Evolutionary conservation across 2,888 invertebrate species (phyloP).

Genomic region (Lasioglossum pauxillum): DNA sequence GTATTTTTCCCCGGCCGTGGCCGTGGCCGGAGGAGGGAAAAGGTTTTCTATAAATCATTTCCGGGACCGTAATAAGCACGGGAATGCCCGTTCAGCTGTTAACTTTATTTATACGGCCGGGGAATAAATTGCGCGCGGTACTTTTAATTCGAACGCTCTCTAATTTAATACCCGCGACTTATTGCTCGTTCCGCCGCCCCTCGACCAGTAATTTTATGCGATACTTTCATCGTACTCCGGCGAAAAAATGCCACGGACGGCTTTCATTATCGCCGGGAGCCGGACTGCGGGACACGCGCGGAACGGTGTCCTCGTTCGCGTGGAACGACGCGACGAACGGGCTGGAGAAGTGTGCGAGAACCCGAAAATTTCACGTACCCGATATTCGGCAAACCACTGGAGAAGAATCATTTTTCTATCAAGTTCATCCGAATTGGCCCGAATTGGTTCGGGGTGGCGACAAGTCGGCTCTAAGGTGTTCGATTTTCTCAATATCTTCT

Average conservation of each 20-base stretch:
- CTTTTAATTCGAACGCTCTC: constrained; percentile 74
- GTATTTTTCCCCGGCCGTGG: constrained; percentile 35
- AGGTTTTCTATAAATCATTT: constrained; percentile 72
- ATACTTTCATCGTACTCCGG: background rate
- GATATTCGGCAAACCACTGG: background rate
- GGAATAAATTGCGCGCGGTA: constrained; percentile 45
- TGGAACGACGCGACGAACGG: background rate
- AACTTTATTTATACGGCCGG: constrained; percentile 70
- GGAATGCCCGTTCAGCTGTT: constrained; percentile 69
- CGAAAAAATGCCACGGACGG: background rate
- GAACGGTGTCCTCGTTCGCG: background rate
- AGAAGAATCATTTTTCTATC: background rate
- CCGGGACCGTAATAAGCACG: constrained; percentile 57
- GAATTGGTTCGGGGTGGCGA: too few relatives aligned
- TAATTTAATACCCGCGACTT: constrained; percentile 69
- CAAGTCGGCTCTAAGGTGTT: too few relatives aligned
- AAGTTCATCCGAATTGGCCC: too few relatives aligned
- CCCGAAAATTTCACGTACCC: background rate
- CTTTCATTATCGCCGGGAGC: background rate
- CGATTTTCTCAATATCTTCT: too few relatives aligned
- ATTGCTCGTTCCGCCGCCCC: constrained; percentile 19
- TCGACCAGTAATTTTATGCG: constrained; percentile 1
- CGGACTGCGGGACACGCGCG: background rate
- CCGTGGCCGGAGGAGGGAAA: background rate
- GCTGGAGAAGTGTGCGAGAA: background rate